These are phyloP conservation scores for Lagopus leucura DNA, from an alignment of 2,113 vertebrate species.

Conservation along the genomic window DNA sequence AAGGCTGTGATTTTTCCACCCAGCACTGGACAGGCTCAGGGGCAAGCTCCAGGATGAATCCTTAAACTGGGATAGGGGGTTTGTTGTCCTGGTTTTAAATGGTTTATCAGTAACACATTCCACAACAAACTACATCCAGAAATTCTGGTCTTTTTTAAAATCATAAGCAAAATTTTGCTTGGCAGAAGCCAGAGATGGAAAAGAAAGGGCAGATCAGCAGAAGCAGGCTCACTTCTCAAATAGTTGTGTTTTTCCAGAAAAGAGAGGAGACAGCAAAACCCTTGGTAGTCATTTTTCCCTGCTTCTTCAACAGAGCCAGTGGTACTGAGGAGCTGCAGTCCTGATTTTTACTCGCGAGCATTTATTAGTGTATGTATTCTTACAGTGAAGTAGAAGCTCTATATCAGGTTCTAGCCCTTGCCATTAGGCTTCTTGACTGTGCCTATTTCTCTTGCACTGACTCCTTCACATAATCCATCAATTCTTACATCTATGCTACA, in stretches of 20 bases:
- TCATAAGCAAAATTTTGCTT: neutral
- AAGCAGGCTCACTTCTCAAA: neutral
- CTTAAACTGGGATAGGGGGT: neutral
- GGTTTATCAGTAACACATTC: neutral
- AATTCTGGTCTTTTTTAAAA: neutral
- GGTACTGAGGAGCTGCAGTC: neutral
- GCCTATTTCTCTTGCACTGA: neutral
- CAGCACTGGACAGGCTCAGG: neutral
- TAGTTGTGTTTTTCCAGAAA: neutral
- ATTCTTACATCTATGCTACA: neutral
- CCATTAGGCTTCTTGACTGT: neutral
- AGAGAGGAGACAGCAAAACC: neutral
- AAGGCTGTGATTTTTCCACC: neutral
- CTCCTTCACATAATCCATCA: neutral
- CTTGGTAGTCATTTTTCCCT: neutral
- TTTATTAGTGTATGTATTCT: neutral
- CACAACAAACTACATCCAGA: neutral
- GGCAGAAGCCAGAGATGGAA: neutral
- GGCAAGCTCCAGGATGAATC: neutral
- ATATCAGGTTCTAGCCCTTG: neutral
- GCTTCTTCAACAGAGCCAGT: neutral
- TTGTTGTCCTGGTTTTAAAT: neutral
- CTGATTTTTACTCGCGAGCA: neutral
- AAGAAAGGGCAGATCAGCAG: neutral
- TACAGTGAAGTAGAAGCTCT: neutral